Evolutionary conservation across 2,113 vertebrate species (phyloP).

Genomic region (Eudorcas thomsonii): DNA sequence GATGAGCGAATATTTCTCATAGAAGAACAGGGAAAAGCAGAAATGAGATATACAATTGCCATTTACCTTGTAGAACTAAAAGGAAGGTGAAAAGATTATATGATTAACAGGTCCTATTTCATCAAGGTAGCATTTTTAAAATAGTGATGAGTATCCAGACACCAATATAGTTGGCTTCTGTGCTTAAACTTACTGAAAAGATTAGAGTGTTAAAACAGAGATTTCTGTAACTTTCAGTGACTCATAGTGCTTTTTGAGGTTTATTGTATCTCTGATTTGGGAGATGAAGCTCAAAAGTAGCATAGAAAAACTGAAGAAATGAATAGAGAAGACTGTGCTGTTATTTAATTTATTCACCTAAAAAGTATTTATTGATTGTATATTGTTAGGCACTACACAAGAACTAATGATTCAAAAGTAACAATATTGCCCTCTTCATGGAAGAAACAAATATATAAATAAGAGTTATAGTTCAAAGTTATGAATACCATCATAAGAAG

Average conservation of each 20-base stretch:
- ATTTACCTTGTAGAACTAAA: not conserved
- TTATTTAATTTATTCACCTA: not conserved
- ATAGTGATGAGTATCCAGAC: not conserved
- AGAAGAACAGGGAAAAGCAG: constrained; percentile 18
- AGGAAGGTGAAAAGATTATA: not conserved
- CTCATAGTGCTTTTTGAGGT: not conserved
- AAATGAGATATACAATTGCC: not conserved
- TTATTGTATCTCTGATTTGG: not conserved
- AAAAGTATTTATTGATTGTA: not conserved
- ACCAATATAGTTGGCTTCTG: not conserved
- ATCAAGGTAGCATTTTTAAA: constrained; percentile 38
- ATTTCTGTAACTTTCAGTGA: not conserved
- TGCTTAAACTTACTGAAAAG: not conserved
- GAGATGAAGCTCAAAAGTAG: not conserved
- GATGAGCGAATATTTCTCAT: not conserved
- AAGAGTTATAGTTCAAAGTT: not conserved
- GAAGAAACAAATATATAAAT: not conserved
- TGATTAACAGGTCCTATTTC: constrained; percentile 34
- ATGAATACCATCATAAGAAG: not conserved
- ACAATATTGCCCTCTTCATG: not conserved
- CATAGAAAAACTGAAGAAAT: not conserved
- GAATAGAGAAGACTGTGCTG: not conserved
- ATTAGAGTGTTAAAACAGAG: not conserved
- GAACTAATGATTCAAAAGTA: not conserved
- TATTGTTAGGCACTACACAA: not conserved